Base-by-base conservation (phyloP, 2,888 invertebrate genomes). In the Pachycephus smyrnensis region DNA sequence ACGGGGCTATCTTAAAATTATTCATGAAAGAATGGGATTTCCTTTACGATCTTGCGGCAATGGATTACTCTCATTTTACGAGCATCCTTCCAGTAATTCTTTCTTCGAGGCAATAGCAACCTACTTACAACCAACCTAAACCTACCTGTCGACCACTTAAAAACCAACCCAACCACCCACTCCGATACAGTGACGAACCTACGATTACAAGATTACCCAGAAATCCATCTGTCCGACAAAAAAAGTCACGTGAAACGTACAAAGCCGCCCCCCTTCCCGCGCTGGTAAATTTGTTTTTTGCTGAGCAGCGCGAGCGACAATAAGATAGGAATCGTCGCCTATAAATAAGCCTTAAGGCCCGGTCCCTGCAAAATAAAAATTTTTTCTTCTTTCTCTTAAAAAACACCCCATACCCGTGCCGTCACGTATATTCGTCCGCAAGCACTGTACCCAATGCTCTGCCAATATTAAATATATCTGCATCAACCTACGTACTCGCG, bases 11-110 rank as follows among this genome's bases (percentile, higher is more conserved):
- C 71, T 31, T 32, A 71, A 71, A 71, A 71, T 71, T 71, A 71
- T 71, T 71, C 71, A 71, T 31, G 71, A 71, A 32, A 71, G 12
- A 71, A 71, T 71, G 71, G 71, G 71, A 71, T 71, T 71, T 71
- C 40, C 40, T 71, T 71, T 71, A 71, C 71, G 71, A 71, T 32
- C 71, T 23, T 9, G 71, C 71, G 31, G 12, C 71, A 15, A 71
- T 71, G 71, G 71, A 55, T 71, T 71, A 31, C 71, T 71, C 32
- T 31, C 71, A 3, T 71, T 71, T 71, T 71, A 71, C 32, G 71
- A 32, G 71, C 40, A 55, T 55, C 40, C 40, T 55, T 55, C 23
- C 40, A 55, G 40, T 23, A 55, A 55, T 55, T 55, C 40, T 55
- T 23, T 55, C 23, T 9, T 9, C 1, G 23, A 0, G 23, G 23